Conservation (phyloP, 2,797 vertebrate genomes). For the Babyrousa celebensis region DNA sequence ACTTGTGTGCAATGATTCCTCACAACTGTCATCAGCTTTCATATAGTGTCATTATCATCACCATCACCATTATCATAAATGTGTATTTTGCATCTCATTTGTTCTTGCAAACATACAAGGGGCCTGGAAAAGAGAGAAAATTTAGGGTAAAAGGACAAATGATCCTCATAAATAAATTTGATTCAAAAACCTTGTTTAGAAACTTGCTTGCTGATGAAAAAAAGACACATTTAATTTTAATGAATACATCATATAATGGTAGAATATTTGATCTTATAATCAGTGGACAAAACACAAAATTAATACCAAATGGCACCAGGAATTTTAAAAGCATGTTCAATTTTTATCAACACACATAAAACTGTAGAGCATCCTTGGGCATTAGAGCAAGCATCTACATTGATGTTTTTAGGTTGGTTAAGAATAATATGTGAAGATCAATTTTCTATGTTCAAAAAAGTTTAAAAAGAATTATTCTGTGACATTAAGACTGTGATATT, state of each 20-base stretch:
- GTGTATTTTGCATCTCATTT: conserved; percentile 14
- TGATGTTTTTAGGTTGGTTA: not conserved
- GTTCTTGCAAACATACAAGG: not conserved
- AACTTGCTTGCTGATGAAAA: not conserved
- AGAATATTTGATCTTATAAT: not conserved
- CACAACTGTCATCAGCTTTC: not conserved
- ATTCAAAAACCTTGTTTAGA: not conserved
- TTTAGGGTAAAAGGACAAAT: not conserved
- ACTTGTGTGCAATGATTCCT: not conserved
- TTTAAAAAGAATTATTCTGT: conserved; percentile 42
- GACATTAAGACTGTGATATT: conserved; percentile 67
- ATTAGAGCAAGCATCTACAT: not conserved
- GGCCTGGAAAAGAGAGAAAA: not conserved
- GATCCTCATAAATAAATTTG: not conserved
- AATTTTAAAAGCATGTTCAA: not conserved
- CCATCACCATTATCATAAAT: not conserved
- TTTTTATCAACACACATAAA: not conserved
- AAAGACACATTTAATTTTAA: not conserved
- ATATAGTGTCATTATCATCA: not conserved
- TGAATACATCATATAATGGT: not conserved
- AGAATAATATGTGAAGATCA: not conserved
- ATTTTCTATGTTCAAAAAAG: not conserved
- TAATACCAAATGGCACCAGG: not conserved
- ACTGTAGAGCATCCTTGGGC: not conserved
- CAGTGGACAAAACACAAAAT: not conserved